Conservation (phyloP, 2,888 invertebrate species). For the Monopis laevigella region DNA sequence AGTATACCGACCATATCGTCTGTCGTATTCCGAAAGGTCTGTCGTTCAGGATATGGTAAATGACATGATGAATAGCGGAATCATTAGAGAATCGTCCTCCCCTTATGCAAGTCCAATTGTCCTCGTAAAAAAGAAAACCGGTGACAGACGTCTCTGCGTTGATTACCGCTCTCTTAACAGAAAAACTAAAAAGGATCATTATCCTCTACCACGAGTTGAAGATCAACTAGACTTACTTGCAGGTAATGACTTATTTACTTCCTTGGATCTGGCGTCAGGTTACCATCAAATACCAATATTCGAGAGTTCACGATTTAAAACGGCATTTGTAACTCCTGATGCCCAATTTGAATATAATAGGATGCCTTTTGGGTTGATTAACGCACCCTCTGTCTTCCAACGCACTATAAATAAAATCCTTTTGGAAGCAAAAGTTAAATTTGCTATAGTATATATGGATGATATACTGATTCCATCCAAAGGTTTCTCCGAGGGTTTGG, state of each 20-base stretch:
- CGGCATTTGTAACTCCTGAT: conserved; percentile 28
- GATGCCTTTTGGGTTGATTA: conserved; percentile 22
- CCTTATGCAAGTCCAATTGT: conserved; percentile 23
- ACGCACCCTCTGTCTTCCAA: conserved; percentile 27
- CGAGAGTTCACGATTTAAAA: conserved; percentile 22
- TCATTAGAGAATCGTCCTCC: conserved; percentile 19
- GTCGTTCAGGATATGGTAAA: conserved; percentile 18
- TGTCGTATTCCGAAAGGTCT: conserved; percentile 18
- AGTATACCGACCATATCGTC: conserved; percentile 20
- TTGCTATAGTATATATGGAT: conserved; percentile 23
- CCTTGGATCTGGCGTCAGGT: conserved; percentile 23
- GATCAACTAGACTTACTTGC: conserved; percentile 25
- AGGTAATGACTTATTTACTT: conserved; percentile 22
- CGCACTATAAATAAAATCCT: conserved; percentile 27
- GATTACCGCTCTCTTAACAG: conserved; percentile 20
- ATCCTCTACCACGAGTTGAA: conserved; percentile 25
- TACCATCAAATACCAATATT: conserved; percentile 26
- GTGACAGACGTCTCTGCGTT: conserved; percentile 21
- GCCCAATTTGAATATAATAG: conserved; percentile 26
- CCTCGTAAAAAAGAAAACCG: conserved; percentile 22
- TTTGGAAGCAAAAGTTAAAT: conserved; percentile 16
- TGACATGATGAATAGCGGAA: conserved; percentile 18
- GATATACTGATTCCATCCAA: conserved; percentile 17
- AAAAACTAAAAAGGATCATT: conserved; percentile 19
- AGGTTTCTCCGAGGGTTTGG: conserved; percentile 20